Evolutionary conservation across 2,888 invertebrate species (phyloP), one percentile per base, ranked within the genome.

Genomic region (Agonopterix arenella): DNA sequence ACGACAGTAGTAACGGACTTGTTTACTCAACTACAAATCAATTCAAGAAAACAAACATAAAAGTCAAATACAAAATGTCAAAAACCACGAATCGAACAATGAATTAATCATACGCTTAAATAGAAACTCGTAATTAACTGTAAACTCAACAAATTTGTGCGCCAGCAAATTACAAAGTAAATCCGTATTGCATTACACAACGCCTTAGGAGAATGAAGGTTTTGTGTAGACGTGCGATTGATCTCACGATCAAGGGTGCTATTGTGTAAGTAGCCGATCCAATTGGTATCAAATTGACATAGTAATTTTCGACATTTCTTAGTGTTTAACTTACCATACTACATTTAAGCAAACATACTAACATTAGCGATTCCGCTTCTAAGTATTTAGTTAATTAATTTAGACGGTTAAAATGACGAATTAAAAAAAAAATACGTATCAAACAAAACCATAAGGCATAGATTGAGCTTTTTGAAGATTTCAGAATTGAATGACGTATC

Each of bases 151-250:
- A 54, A 49, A 40, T 28, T 46, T 42, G 42, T 42, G 37, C 16
- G 37, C 16, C 52, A 47, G 44, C 40, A 61, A 60, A 60, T 60
- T 54, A 51, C 59, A 51, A 58, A 58, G 62, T 59, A 57, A 55
- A 51, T 51, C 44, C 46, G 43, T 51, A 37, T n/a, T 36, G 36
- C 54, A 54, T 61, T 63, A 58, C 57, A 51, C 60, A 50, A 57
- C 56, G 52, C 55, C 54, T 52, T 55, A 49, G 50, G 49, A 44
- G 52, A 48, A 49, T 16, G 42, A 13, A 37, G 46, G 18, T 40
- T 36, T 10, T n/a, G 2, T n/a, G 47, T 36, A 13, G 36, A 47
- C 47, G 13, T 47, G 42, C 47, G 47, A 43, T 47, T 43, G 47
- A 42, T 47, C 40, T 9, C 40, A 28, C 28, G 28, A 28, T 28